phyloP scores from a whole-genome alignment of 1,140 invertebrate genomes.

The Heliconius himera region DNA sequence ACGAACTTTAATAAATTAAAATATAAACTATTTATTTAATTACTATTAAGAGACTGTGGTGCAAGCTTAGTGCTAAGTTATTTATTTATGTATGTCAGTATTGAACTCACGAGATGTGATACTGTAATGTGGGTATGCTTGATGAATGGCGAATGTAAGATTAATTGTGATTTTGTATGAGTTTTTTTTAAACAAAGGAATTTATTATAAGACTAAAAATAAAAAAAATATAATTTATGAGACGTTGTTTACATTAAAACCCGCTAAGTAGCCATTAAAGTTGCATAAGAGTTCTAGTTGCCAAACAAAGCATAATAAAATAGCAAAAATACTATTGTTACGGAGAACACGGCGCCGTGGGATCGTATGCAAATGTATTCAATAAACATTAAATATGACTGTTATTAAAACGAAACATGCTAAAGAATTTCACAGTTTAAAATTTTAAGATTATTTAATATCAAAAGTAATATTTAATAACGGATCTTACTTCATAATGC shows the following conservation, averaged over 20 bases:
- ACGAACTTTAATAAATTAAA: slow-evolving; percentile 60
- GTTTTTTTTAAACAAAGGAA: slow-evolving; percentile 36
- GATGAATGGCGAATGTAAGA: slow-evolving; percentile 55
- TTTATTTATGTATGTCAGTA: slow-evolving; percentile 80
- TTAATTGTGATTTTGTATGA: slow-evolving; percentile 60
- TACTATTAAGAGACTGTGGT: slow-evolving; percentile 74
- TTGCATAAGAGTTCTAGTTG: slow-evolving; percentile 16
- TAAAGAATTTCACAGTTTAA: not conserved
- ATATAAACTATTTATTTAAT: slow-evolving; percentile 72
- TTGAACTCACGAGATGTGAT: slow-evolving; percentile 63
- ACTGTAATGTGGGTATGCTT: slow-evolving; percentile 49
- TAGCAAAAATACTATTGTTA: slow-evolving; percentile 17
- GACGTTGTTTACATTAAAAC: slow-evolving; percentile 33
- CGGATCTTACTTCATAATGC: not conserved
- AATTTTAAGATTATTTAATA: not conserved
- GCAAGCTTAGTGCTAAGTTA: slow-evolving; percentile 74
- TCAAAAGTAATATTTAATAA: not conserved
- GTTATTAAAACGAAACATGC: not conserved
- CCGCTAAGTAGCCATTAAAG: slow-evolving; percentile 17
- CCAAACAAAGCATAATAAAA: slow-evolving; percentile 22
- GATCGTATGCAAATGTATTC: slow-evolving; percentile 2
- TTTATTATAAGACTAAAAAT: slow-evolving; percentile 36
- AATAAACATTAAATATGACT: slow-evolving; percentile 3
- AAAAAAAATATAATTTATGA: slow-evolving; percentile 31
- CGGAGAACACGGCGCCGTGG: not conserved